These are phyloP conservation scores for Pilophorus perplexus DNA, from an alignment of 2,888 invertebrate species.

Conservation along the genomic window DNA sequence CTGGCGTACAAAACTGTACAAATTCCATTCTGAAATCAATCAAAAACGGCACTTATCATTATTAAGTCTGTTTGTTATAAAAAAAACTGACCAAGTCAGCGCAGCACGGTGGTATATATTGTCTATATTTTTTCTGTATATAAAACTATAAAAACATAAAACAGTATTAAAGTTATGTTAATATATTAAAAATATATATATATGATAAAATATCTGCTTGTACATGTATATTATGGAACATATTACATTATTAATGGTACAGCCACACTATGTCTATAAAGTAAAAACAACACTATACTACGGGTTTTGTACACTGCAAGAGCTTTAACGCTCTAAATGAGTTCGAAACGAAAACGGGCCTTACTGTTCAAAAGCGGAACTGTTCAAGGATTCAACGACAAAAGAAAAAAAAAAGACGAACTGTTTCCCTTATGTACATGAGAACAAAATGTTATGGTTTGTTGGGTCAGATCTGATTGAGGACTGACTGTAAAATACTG, in stretches of 20 bases:
- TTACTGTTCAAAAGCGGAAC: no score
- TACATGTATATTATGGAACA: slow-evolving; percentile 40
- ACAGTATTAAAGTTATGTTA: slow-evolving; percentile 44
- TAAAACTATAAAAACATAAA: slow-evolving; percentile 47
- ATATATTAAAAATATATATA: slow-evolving; percentile 46
- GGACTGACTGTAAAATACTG: no score
- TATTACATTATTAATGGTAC: slow-evolving; percentile 46
- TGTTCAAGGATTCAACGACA: no score
- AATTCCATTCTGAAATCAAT: slow-evolving; percentile 38
- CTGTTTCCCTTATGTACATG: slow-evolving; percentile 11
- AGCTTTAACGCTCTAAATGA: no score
- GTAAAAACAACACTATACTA: no score
- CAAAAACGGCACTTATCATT: slow-evolving; percentile 18
- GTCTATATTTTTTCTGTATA: slow-evolving; percentile 45
- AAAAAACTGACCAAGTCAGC: slow-evolving; percentile 40
- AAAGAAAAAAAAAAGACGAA: slow-evolving; percentile 13
- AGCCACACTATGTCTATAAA: slow-evolving; percentile 43
- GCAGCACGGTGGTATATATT: slow-evolving; percentile 43
- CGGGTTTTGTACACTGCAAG: no score
- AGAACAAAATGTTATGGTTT: no score
- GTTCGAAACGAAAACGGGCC: no score
- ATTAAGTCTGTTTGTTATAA: slow-evolving; percentile 30
- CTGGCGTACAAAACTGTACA: slow-evolving; percentile 39
- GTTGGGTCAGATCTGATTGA: no score
- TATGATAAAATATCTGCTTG: slow-evolving; percentile 41